Conservation (phyloP, 2,888 invertebrate genomes). For the Coecobrya sp. region DNA sequence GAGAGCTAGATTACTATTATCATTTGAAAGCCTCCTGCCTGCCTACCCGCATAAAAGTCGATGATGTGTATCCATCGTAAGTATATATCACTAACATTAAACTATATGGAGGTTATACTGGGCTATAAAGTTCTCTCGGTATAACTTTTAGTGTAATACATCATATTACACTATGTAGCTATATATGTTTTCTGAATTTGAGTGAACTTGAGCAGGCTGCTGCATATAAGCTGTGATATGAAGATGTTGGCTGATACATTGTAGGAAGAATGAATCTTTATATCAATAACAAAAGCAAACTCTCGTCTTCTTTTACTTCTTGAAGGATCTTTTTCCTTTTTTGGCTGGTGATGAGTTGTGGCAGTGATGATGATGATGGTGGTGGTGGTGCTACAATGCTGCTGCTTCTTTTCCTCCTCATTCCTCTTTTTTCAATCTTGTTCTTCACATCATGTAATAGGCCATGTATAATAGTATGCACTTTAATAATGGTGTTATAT, state of each 20-base stretch:
- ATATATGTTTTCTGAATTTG: not conserved
- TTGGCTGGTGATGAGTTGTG: conserved; percentile 37
- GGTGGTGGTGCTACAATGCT: not conserved
- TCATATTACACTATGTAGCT: not conserved
- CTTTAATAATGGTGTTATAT: conserved; percentile 44
- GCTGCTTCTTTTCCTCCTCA: not conserved
- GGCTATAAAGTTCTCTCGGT: not conserved
- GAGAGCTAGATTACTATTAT: conserved; percentile 60
- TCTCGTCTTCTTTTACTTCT: conserved; percentile 10
- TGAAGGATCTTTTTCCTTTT: conserved; percentile 33
- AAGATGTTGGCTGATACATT: conserved; percentile 32
- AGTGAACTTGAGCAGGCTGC: conserved; percentile 17
- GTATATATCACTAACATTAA: conserved; percentile 5
- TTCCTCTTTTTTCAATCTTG: conserved; percentile 29
- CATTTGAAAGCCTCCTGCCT: conserved; percentile 56
- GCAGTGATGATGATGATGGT: not conserved
- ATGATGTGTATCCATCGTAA: conserved; percentile 36
- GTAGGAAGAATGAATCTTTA: conserved; percentile 4
- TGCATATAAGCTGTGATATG: not conserved
- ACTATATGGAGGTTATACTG: not conserved
- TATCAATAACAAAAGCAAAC: conserved; percentile 46
- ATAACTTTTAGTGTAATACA: not conserved
- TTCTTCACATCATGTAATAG: conserved; percentile 35
- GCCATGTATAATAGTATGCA: conserved; percentile 3
- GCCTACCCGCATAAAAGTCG: conserved; percentile 55